A percentile compares a stretch with the other conserved stretches of the same genome.
These are phyloP conservation scores for Coelinius sp. DNA, from an alignment of 2,888 invertebrate species.

Conservation along the genomic window DNA sequence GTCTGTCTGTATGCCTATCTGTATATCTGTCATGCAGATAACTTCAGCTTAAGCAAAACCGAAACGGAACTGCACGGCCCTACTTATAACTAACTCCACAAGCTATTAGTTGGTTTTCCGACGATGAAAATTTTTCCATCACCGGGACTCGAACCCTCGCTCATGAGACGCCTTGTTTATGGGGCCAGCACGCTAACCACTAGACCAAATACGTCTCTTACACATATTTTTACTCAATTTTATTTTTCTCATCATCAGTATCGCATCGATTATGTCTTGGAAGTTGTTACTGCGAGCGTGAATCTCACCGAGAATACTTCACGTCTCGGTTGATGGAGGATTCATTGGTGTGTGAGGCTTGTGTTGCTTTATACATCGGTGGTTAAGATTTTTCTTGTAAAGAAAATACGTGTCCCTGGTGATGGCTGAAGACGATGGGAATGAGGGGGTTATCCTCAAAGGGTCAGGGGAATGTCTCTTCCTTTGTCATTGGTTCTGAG, in stretches of 20 bases:
- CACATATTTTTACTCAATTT: too few species aligned
- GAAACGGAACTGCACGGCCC: too few species aligned
- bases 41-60: too few species aligned
- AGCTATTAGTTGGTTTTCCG: too few species aligned
- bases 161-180: too few species aligned
- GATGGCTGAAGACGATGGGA: constrained; percentile 39
- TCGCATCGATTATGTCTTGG: not conserved
- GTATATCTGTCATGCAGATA: too few species aligned
- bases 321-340: not conserved
- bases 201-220: too few species aligned
- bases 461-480: constrained; percentile 56
- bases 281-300: not conserved
- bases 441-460: constrained; percentile 51
- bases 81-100: too few species aligned
- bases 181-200: too few species aligned
- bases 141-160: too few species aligned
- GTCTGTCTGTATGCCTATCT: too few species aligned
- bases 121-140: too few species aligned
- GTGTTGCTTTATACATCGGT: not conserved
- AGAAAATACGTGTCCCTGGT: constrained; percentile 5
- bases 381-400: constrained; percentile 40
- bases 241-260: not conserved
- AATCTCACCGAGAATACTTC: not conserved
- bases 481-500: constrained; percentile 56
- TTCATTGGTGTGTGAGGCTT: not conserved